Evolutionary conservation across 37 sponge, comb jelly and placozoan species (phyloP).

Genomic region (Ianthella basta): DNA sequence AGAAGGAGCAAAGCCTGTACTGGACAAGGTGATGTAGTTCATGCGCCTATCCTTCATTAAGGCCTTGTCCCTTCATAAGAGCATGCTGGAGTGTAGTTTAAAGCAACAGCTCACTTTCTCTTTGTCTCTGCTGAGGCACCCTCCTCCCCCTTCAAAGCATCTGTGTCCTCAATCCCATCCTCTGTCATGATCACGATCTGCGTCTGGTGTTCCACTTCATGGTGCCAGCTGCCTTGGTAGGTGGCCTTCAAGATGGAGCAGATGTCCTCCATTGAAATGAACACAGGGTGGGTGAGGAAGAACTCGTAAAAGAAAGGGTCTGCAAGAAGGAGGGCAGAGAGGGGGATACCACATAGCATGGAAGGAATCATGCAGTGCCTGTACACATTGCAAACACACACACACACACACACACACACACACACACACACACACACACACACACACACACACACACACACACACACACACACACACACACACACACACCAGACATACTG

Average conservation of each 20-base stretch:
- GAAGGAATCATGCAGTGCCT: neutral
- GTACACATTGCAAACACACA: neutral
- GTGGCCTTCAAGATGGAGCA: constrained; percentile 55
- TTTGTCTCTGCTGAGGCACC: neutral
- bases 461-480: neutral
- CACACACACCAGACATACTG: no score
- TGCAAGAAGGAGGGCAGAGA: constrained; percentile 21
- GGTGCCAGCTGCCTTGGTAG: constrained; percentile 33
- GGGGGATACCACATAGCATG: neutral
- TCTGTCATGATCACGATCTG: constrained; percentile 6
- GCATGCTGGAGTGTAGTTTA: no score
- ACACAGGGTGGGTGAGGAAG: constrained; percentile 82
- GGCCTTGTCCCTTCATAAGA: no score
- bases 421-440: neutral
- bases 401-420: neutral
- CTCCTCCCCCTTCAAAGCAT: neutral
- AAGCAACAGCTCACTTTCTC: constrained; percentile 27
- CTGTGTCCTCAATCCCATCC: neutral
- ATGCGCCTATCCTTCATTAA: no score
- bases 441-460: neutral
- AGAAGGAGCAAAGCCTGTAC: neutral
- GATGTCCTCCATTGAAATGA: constrained; percentile 66
- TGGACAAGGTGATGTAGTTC: neutral
- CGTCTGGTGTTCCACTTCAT: neutral
- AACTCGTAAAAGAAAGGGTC: constrained; percentile 82